A percentile compares a stretch with the other conserved stretches of the same genome.
phyloP scores from a whole-genome alignment of 1,140 invertebrate species.

The Maconellicoccus hirsutus region DNA sequence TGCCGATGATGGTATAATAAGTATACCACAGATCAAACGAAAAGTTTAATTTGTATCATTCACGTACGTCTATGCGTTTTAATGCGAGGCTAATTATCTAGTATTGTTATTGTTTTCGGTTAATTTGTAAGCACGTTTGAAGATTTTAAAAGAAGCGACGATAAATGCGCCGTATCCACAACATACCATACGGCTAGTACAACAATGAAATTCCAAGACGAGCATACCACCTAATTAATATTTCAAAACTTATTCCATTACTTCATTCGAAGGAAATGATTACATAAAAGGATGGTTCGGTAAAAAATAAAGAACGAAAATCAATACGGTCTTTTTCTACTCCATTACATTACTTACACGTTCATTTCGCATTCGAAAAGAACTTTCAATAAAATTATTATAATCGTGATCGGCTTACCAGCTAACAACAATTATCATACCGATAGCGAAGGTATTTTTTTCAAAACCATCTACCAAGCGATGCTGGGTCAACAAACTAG shows the following conservation, averaged over 20 bases:
- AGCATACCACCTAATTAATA: neutral
- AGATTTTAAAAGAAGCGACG: neutral
- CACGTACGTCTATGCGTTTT: too few relatives aligned
- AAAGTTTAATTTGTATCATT: too few relatives aligned
- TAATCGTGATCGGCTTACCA: conserved; percentile 7
- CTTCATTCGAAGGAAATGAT: neutral
- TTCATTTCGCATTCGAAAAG: neutral
- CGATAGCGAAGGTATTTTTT: neutral
- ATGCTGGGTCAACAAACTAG: conserved; percentile 7
- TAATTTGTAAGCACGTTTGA: neutral
- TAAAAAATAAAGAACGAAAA: neutral
- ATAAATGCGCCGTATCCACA: neutral
- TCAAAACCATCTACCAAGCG: neutral
- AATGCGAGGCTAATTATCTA: too few relatives aligned
- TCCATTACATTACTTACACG: neutral
- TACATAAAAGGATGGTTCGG: neutral
- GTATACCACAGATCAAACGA: too few relatives aligned
- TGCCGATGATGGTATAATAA: too few relatives aligned
- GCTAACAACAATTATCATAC: neutral
- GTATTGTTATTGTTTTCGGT: too few relatives aligned
- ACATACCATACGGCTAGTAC: too few relatives aligned
- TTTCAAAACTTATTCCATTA: neutral
- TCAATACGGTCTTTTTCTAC: neutral
- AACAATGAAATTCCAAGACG: conserved; percentile 3
- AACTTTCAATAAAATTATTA: conserved; percentile 10